Conservation (phyloP, 2,113 vertebrate species). For the Mellivora capensis region DNA sequence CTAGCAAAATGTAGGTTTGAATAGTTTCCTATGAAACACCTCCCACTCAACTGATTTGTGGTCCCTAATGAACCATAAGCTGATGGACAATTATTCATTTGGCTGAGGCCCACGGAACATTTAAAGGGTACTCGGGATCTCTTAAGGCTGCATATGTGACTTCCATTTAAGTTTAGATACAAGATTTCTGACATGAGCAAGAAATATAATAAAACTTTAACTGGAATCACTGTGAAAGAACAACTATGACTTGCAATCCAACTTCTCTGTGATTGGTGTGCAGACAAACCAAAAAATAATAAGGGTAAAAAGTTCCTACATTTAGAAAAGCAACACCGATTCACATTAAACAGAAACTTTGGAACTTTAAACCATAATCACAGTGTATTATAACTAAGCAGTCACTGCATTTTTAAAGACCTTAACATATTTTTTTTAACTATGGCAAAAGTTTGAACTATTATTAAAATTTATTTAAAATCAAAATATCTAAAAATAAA, state of each 20-base stretch:
- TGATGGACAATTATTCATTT: conserved; percentile 84
- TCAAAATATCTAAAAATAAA: conserved; percentile 53
- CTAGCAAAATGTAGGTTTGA: conserved; percentile 81
- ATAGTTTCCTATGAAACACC: conserved; percentile 80
- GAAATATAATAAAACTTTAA: conserved; percentile 73
- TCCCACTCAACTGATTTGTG: conserved; percentile 87
- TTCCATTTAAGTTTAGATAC: conserved; percentile 78
- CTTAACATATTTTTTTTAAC: background rate
- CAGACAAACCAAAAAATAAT: conserved; percentile 65
- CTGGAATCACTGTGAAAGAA: conserved; percentile 62
- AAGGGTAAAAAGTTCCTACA: conserved; percentile 56
- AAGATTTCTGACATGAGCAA: conserved; percentile 70
- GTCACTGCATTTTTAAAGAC: conserved; percentile 37
- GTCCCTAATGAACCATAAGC: conserved; percentile 85
- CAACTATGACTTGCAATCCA: conserved; percentile 62
- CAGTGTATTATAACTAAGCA: conserved; percentile 49
- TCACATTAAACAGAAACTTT: conserved; percentile 63
- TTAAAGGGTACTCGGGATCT: conserved; percentile 77
- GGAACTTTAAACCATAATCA: conserved; percentile 40
- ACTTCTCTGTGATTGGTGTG: conserved; percentile 60
- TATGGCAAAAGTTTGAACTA: conserved; percentile 46
- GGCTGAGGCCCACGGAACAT: conserved; percentile 76
- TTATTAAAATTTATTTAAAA: conserved; percentile 27
- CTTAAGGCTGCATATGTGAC: conserved; percentile 71
- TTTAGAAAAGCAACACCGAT: conserved; percentile 53